Conservation (phyloP, 2,888 invertebrate genomes). For the Pyrrhia umbra region DNA sequence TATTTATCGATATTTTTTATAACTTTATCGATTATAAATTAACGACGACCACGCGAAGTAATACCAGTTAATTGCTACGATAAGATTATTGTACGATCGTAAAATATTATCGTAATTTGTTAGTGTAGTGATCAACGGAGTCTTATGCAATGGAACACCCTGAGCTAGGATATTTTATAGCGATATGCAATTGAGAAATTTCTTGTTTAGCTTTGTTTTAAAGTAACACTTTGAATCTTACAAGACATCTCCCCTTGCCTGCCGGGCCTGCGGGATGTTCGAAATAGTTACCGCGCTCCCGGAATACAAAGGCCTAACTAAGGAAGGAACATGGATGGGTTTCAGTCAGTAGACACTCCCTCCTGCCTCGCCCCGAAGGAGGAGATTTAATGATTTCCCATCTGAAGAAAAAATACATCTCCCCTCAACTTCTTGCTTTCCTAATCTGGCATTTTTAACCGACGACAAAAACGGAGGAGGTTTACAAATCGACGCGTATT, state of each 20-base stretch:
- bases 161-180: slow-evolving; percentile 35
- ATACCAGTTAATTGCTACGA: slow-evolving; percentile 72
- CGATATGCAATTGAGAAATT: slow-evolving; percentile 28
- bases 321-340: no score
- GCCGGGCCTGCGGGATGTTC: no score
- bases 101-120: slow-evolving; percentile 65
- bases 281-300: no score
- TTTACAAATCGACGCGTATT: no score
- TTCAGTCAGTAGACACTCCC: no score
- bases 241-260: background rate
- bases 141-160: slow-evolving; percentile 43
- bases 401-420: no score
- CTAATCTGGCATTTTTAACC: no score
- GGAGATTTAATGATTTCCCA: no score
- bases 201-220: slow-evolving; percentile 4
- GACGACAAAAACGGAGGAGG: no score
- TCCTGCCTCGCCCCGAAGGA: no score
- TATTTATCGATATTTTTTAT: slow-evolving; percentile 61
- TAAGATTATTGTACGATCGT: slow-evolving; percentile 69
- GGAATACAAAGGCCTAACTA: no score
- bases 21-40: slow-evolving; percentile 57
- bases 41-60: slow-evolving; percentile 53
- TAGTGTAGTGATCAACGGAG: slow-evolving; percentile 45
- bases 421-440: no score
- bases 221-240: background rate